These are phyloP conservation scores for Cotesia vestalis DNA, from an alignment of 1,140 invertebrate genomes.

Conservation along the genomic window DNA sequence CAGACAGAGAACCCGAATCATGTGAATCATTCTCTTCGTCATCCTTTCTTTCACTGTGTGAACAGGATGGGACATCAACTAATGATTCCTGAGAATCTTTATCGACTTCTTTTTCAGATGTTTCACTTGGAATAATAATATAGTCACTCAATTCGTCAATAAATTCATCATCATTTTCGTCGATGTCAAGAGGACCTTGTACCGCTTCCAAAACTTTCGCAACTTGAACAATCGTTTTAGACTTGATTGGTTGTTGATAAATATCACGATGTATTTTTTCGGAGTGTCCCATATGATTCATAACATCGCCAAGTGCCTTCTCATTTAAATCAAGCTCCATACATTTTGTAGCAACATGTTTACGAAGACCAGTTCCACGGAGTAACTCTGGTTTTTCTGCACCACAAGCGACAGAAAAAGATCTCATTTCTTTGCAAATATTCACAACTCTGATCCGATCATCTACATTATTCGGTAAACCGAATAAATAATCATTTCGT, in stretches of 20 bases:
- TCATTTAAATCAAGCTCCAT: not conserved
- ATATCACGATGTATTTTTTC: slow-evolving; percentile 28
- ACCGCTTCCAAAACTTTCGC: not conserved
- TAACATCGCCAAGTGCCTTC: slow-evolving; percentile 25
- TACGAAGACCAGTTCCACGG: not conserved
- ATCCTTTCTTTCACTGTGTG: too few relatives aligned
- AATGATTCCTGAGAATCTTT: too few relatives aligned
- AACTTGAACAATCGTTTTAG: not conserved
- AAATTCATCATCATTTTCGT: not conserved
- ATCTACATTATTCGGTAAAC: not conserved
- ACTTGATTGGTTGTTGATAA: slow-evolving; percentile 30
- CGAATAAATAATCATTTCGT: slow-evolving; percentile 29
- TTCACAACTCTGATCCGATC: not conserved
- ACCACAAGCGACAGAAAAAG: slow-evolving; percentile 18
- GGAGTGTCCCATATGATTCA: slow-evolving; percentile 37
- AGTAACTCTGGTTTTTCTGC: slow-evolving; percentile 15
- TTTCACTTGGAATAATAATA: too few relatives aligned
- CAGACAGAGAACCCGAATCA: too few relatives aligned
- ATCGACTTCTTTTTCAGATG: too few relatives aligned
- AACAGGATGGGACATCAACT: too few relatives aligned
- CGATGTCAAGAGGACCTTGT: not conserved
- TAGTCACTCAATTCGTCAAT: not conserved
- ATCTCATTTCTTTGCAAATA: slow-evolving; percentile 9
- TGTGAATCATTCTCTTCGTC: too few relatives aligned
- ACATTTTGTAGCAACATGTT: slow-evolving; percentile 21